A percentile compares a stretch with the other conserved stretches of the same genome.
These are phyloP conservation scores for Pygoscelis antarcticus DNA, from an alignment of 2,113 vertebrate genomes.

Conservation along the genomic window DNA sequence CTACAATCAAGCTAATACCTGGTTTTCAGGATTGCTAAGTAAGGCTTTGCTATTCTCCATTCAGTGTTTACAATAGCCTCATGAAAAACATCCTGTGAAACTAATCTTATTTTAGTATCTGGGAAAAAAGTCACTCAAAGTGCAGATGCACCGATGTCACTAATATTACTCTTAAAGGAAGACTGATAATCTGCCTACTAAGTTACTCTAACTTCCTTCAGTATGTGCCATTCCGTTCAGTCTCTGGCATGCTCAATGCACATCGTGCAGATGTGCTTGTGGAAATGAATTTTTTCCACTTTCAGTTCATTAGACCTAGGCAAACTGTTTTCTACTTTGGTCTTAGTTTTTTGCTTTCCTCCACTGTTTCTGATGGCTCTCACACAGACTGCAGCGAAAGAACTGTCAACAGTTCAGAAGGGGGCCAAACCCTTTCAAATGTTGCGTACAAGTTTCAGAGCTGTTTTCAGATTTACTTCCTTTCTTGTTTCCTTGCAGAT, in stretches of 20 bases:
- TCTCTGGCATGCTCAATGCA: neutral
- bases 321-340: neutral
- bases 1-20: neutral
- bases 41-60: neutral
- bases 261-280: neutral
- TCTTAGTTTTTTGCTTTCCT: slow-evolving; percentile 18
- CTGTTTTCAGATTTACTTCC: slow-evolving; percentile 75
- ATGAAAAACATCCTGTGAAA: neutral
- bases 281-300: neutral
- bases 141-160: neutral
- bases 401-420: slow-evolving; percentile 68
- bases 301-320: neutral
- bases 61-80: neutral
- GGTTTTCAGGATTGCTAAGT: neutral
- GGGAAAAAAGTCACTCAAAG: neutral
- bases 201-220: neutral
- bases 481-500: slow-evolving; percentile 69
- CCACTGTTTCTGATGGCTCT: slow-evolving; percentile 22
- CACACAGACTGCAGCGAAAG: slow-evolving; percentile 51
- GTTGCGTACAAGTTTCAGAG: slow-evolving; percentile 58
- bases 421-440: slow-evolving; percentile 67
- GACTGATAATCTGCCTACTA: neutral
- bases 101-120: neutral
- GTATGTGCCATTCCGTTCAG: neutral
- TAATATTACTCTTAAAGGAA: neutral